A percentile compares a stretch with the other conserved stretches of the same genome.
phyloP scores from a whole-genome alignment of 2,113 vertebrate species.

The Anhinga rufa region DNA sequence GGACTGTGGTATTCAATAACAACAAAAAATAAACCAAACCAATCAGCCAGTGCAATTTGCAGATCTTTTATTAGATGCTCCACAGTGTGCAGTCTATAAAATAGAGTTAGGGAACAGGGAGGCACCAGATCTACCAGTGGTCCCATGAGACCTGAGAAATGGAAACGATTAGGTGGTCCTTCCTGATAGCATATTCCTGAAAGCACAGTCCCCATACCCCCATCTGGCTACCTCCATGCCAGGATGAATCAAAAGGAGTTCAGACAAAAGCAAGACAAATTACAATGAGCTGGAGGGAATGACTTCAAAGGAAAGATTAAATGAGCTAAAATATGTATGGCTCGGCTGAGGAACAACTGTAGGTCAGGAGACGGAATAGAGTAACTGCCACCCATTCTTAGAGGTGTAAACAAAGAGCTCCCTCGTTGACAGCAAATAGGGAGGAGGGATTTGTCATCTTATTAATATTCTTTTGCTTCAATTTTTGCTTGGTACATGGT shows the following conservation, averaged over 20 bases:
- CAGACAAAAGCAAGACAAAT: conserved; percentile 9
- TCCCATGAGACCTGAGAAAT: background rate
- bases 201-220: background rate
- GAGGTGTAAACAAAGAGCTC: background rate
- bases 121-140: background rate
- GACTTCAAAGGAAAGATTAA: conserved; percentile 33
- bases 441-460: background rate
- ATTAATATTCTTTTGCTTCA: background rate
- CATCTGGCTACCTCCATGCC: background rate
- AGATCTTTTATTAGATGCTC: background rate
- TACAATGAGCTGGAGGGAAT: conserved; percentile 8
- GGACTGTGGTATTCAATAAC: background rate
- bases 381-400: background rate
- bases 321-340: background rate
- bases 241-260: background rate
- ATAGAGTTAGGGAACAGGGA: background rate
- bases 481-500: background rate
- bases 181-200: background rate
- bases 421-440: background rate
- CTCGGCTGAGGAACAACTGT: background rate
- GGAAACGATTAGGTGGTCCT: background rate
- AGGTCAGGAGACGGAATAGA: background rate
- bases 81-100: background rate
- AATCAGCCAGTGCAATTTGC: background rate
- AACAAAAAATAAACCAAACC: background rate